These are phyloP conservation scores for Metopolophium dirhodum DNA, from an alignment of 1,140 invertebrate genomes.

Conservation along the genomic window DNA sequence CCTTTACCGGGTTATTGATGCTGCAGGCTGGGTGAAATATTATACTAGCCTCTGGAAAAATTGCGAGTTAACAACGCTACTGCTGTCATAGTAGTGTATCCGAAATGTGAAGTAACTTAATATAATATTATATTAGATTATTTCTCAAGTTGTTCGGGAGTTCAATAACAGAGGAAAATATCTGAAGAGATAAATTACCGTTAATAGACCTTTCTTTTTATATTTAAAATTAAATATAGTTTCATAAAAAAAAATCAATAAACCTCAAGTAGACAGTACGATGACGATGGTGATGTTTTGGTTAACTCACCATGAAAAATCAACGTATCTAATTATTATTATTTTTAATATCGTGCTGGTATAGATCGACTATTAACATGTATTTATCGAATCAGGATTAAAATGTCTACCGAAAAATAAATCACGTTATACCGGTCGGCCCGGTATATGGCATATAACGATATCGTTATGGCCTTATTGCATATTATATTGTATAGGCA, in stretches of 20 bases:
- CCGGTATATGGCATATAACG: not conserved
- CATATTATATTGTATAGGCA: not conserved
- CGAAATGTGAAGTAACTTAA: not conserved
- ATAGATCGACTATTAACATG: not conserved
- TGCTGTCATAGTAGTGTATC: no score
- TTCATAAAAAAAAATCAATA: not conserved
- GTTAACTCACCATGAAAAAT: not conserved
- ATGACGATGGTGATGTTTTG: not conserved
- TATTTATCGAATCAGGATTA: not conserved
- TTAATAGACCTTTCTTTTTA: not conserved
- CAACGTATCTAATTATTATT: not conserved
- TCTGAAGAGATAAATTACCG: not conserved
- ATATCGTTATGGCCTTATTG: not conserved
- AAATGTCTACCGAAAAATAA: not conserved
- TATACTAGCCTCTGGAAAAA: no score
- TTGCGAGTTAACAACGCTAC: no score
- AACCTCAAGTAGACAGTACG: not conserved
- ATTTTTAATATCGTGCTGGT: not conserved
- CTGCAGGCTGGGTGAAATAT: no score
- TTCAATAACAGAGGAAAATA: not conserved
- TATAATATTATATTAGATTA: not conserved
- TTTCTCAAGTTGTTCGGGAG: not conserved
- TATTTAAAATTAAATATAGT: not conserved
- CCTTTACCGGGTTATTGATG: no score
- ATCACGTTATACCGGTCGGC: not conserved